Conservation (phyloP, 1,140 invertebrate genomes). For the Stegodyphus dumicola region DNA sequence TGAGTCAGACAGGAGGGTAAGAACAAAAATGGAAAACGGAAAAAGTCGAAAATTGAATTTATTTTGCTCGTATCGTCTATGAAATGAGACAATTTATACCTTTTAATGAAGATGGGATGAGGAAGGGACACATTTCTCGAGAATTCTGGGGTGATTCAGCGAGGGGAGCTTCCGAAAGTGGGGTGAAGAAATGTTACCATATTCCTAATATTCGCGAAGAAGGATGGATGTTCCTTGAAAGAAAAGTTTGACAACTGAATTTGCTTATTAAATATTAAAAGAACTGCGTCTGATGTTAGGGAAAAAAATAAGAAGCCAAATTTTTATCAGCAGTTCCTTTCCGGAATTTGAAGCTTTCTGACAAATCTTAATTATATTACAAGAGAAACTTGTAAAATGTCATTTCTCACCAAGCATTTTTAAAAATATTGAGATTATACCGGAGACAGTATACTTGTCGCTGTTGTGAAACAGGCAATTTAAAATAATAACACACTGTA, state of each 20-base stretch:
- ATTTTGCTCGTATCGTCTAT: constrained; percentile 30
- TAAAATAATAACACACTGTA: too few species aligned
- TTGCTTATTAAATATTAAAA: neutral
- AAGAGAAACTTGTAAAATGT: too few species aligned
- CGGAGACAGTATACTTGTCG: too few species aligned
- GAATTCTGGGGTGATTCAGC: neutral
- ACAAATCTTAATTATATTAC: too few species aligned
- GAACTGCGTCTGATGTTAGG: too few species aligned
- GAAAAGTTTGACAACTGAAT: neutral
- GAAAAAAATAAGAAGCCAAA: too few species aligned
- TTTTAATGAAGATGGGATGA: constrained; percentile 21
- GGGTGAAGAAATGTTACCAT: neutral
- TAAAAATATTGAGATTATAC: too few species aligned
- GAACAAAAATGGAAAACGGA: constrained; percentile 5
- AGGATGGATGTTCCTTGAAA: neutral
- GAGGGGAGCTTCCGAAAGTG: neutral
- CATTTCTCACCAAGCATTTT: too few species aligned
- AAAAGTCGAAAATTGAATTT: constrained; percentile 54
- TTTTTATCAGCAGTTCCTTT: too few species aligned
- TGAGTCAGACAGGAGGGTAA: neutral
- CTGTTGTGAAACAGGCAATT: too few species aligned
- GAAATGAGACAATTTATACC: constrained; percentile 51
- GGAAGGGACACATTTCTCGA: neutral
- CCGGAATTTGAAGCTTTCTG: too few species aligned
- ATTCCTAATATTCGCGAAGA: neutral